Conservation (phyloP, 1,140 invertebrate genomes). For the Drosophila albomicans region DNA sequence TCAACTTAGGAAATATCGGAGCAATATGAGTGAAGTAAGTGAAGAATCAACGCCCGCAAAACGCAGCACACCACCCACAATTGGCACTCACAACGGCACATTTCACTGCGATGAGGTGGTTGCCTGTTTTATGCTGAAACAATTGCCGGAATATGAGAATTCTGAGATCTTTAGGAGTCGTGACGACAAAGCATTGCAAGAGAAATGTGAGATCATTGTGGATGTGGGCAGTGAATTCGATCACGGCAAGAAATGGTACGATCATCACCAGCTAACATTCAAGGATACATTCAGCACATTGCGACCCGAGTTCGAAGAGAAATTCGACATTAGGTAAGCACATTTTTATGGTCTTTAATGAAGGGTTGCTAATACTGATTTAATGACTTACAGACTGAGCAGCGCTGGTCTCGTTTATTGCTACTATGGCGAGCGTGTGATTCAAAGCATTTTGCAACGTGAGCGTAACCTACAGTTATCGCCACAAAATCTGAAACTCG, state of each 20-base stretch:
- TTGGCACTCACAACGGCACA: slow-evolving; percentile 92
- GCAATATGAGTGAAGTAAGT: slow-evolving; percentile 43
- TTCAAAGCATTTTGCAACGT: slow-evolving; percentile 86
- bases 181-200: slow-evolving; percentile 88
- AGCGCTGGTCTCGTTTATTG: slow-evolving; percentile 97
- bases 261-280: slow-evolving; percentile 96
- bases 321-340: slow-evolving; percentile 86
- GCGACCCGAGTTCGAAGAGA: slow-evolving; percentile 86
- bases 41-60: slow-evolving; percentile 54
- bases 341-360: background rate
- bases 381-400: slow-evolving; percentile 90
- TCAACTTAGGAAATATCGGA: background rate
- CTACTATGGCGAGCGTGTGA: slow-evolving; percentile 94
- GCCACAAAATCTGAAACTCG: slow-evolving; percentile 86
- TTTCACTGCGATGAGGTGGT: slow-evolving; percentile 99
- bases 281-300: slow-evolving; percentile 87
- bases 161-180: slow-evolving; percentile 92
- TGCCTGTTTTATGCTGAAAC: slow-evolving; percentile 95
- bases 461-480: slow-evolving; percentile 82
- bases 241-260: slow-evolving; percentile 91
- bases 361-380: background rate
- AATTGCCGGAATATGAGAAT: slow-evolving; percentile 92
- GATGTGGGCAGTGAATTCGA: slow-evolving; percentile 98
- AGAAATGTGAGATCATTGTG: slow-evolving; percentile 96
- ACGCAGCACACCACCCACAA: slow-evolving; percentile 84